phyloP scores from a whole-genome alignment of 2,797 vertebrate species.

The Decapterus maruadsi region DNA sequence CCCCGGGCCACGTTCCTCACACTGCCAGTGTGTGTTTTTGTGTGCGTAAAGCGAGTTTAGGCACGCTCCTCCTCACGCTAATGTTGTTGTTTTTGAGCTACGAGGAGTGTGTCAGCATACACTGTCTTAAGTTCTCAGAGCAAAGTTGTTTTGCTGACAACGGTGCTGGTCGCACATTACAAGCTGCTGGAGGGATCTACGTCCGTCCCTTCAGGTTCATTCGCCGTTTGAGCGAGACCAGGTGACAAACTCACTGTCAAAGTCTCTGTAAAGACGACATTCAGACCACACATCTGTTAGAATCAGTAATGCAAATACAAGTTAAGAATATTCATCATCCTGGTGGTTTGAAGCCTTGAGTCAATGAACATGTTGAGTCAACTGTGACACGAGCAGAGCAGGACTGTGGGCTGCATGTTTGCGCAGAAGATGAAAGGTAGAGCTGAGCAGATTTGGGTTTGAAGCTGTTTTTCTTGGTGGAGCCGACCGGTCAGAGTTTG shows the following conservation, averaged over 20 bases:
- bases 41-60: conserved; percentile 43
- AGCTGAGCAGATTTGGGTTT: not conserved
- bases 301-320: not conserved
- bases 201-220: not conserved
- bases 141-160: conserved; percentile 5
- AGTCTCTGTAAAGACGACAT: not conserved
- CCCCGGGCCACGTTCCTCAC: conserved; percentile 55
- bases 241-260: not conserved
- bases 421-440: too few species aligned
- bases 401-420: too few species aligned
- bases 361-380: too few species aligned
- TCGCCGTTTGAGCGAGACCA: not conserved
- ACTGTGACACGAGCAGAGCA: not conserved
- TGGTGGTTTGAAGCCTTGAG: not conserved
- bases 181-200: conserved; percentile 1
- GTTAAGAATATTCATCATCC: too few species aligned
- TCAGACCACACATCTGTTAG: not conserved
- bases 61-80: conserved; percentile 21
- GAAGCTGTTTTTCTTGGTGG: not conserved
- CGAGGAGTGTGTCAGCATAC: conserved; percentile 24
- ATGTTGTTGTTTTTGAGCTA: conserved; percentile 46
- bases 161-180: not conserved
- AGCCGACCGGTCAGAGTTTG: conserved; percentile 7
- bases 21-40: conserved; percentile 9
- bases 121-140: conserved; percentile 1